Base-by-base conservation (phyloP, 2,113 vertebrate species). In the Panthera uncia region DNA sequence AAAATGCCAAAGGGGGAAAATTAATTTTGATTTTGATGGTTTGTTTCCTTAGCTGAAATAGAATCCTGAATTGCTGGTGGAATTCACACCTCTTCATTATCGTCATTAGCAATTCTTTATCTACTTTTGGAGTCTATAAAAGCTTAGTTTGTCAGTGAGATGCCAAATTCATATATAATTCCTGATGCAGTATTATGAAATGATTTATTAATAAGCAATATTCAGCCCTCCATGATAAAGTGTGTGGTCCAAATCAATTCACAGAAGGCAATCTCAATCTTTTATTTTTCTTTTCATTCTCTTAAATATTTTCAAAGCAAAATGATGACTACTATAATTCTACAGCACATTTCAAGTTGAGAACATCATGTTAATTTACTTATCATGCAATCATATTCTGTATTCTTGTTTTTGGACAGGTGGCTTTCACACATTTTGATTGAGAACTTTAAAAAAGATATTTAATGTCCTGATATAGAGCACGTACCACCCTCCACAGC, bases 1-100 rank as follows among this genome's bases (percentile, higher is more conserved):
- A 98, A 96, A 97, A 94, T 93, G 81, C 96, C 96, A 97, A 97
- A 76, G 84, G 41, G 89, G 29, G 27, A 4, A 71, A 73, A 92
- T 69, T 89, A 91, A 79, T 88, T 89, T 92, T 95, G n/a, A 95
- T 93, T 80, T 85, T 61, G 19, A 16, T 86, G 45, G 13, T 92
- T 31, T 85, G 66, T 91, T 96, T 97, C 16, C 66, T 66, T 66
- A 97, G 91, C 68, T 91, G 29, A 81, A 93, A 91, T 52, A 85
- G 63, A 96, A 94, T 91, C 41, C 68, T 63, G 76, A 63, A 41
- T 83, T 89, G 55, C 88, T 92, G 38, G 41, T 80, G 73, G 55
- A n/a, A 68, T 92, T 95, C 95, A 87, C 76, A 97, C 73, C 66
- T 97, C 89, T 89, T 88, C 84, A 74, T 82, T 57, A 80, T 65